Evolutionary conservation across 2,888 invertebrate genomes (phyloP).

Genomic region (Aleiodes alternator): DNA sequence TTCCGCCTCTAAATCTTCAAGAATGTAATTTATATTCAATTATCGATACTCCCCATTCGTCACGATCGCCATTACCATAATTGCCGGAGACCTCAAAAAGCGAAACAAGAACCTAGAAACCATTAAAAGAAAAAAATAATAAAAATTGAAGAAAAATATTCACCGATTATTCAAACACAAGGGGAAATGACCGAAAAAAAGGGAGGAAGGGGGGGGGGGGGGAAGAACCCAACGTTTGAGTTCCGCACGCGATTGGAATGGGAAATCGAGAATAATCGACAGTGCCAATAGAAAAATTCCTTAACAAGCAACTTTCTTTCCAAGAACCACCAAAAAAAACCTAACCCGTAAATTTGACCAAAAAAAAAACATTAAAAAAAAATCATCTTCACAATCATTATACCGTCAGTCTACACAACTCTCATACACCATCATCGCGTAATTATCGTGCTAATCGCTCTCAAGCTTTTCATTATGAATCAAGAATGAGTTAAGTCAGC

Average conservation of each 20-base stretch:
- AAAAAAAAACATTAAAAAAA: background rate
- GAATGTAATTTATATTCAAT: too few species aligned
- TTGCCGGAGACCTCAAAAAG: too few species aligned
- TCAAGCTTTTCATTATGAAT: slow-evolving; percentile 26
- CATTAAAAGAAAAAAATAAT: too few species aligned
- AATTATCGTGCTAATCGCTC: slow-evolving; percentile 31
- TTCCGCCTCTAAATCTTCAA: background rate
- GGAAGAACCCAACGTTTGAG: background rate
- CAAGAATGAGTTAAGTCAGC: background rate
- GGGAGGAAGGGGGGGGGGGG: background rate
- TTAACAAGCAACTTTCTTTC: background rate
- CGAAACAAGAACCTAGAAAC: too few species aligned
- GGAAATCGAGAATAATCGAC: slow-evolving; percentile 22
- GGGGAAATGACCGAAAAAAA: background rate
- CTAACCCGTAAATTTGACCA: too few species aligned
- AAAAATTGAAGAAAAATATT: background rate
- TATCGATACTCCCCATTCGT: too few species aligned
- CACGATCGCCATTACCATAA: too few species aligned
- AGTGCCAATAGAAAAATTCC: slow-evolving; percentile 2
- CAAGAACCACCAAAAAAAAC: background rate
- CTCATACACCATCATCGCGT: slow-evolving; percentile 6
- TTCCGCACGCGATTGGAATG: slow-evolving; percentile 14
- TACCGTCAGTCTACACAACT: background rate
- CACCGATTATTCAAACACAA: background rate
- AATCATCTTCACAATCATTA: slow-evolving; percentile 25